Base-by-base conservation (phyloP, 2,113 vertebrate genomes). In the Perca flavescens region DNA sequence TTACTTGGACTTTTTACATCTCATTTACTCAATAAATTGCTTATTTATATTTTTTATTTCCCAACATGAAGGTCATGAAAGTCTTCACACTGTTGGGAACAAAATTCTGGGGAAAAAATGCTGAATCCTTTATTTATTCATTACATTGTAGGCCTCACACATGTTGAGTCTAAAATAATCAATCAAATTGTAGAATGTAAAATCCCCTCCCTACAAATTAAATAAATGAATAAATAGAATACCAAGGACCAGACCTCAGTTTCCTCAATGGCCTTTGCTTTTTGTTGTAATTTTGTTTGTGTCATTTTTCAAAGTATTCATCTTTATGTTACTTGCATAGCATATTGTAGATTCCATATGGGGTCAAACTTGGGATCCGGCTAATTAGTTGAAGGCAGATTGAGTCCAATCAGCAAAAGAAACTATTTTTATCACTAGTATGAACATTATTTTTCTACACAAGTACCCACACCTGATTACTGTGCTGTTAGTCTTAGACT, bases 401-500 rank as follows among this genome's bases (percentile, higher is more conserved):
- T 77, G 56, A 65, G 3, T 49, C 21, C 13, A 54, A 8, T 28
- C 54, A 58, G 60, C 16, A 75, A 14, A 5, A 61, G n/a, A 36
- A 25, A 70, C 10, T 5, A 47, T 52, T 13, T 21, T 34, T 8
- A 47, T 69, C 43, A 75, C 28, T 40, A 47, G 25, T 62, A 19
- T 46, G 3, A 84, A 62, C 25, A 43, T 56, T 52, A 21, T 74
- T 43, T 21, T 61, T 12, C 43, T 52, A 14, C 68, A 57, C 52
- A 54, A 19, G 12, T 57, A 9, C 21, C 60, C 34, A 63, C 63
- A 19, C 31, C 56, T 77, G 60, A 74, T 79, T 87, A 52, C 76
- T 75, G 31, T 86, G 74, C 78, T 80, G 57, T 87, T 83, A 80
- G 73, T 54, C 50, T 65, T 36, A 76, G 62, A 77, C 31, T 74